Base-by-base conservation (phyloP, 2,797 vertebrate species). In the Thamnophis elegans region DNA sequence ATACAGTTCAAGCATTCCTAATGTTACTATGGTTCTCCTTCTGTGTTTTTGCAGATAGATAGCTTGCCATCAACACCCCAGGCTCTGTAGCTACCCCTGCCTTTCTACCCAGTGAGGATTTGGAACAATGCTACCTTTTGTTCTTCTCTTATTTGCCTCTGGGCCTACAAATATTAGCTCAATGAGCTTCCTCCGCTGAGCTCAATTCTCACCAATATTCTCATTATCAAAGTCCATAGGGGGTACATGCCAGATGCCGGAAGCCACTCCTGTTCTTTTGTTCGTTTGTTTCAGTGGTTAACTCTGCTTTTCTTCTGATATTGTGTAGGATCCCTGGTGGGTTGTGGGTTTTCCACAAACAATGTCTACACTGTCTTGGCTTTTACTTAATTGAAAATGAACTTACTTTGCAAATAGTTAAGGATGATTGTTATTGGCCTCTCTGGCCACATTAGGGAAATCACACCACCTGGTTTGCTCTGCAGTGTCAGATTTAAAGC, bases 171-270 rank as follows among this genome's bases (percentile, higher is more conserved):
- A 68, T 87, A 73, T 91, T 91, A 87, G 85, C 90, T 87, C 85
- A 91, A 60, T 91, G 73, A 91, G 36, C 78, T 82, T 85, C 51
- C 51, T 65, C 51, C 2, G 42, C 51, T 55, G 59, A 91, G 51
- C 90, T 87, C 85, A 87, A 65, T 65, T 87, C 53, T 87, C 90
- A 87, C 42, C 90, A 87, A 91, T 91, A 87, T 91, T 56, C 60
- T 87, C 85, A 91, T 91, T 91, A 87, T 91, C 60, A 87, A 88
- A 88, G 62, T 68, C 91, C 53, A 58, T 87, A 87, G 91, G 85
- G 53, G 86, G 91, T 91, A 25, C 91, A 42, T 88, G 60, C 60
- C 60, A 87, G 85, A 87, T 68, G 59, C 59, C 54, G 32, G 86
- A 88, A 62, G 60, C 25, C 59, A n/a, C 62, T 42, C 3, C 86